Percentiles rank a stretch among this genome's conserved stretches.
Evolutionary conservation across 1,140 invertebrate species (phyloP).

Genomic region (Subanguina moxae): DNA sequence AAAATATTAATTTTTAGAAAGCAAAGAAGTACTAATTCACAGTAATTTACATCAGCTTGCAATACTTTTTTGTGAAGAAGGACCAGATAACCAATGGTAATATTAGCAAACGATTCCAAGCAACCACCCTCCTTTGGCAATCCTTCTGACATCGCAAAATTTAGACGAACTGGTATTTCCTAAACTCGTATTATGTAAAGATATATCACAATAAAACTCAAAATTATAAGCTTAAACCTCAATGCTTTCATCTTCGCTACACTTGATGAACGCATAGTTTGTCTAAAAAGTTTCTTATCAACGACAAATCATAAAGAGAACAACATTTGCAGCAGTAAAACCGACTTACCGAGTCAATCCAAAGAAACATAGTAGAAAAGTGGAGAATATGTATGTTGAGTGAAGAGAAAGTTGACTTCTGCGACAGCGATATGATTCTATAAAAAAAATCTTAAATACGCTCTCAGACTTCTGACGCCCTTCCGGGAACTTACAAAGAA

Average conservation of each 20-base stretch:
- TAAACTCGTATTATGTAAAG: neutral
- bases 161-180: slow-evolving; percentile 11
- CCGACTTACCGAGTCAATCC: slow-evolving; percentile 76
- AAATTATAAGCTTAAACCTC: slow-evolving; percentile 10
- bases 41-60: slow-evolving; percentile 25
- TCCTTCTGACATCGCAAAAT: slow-evolving; percentile 28
- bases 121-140: slow-evolving; percentile 20
- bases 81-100: slow-evolving; percentile 28
- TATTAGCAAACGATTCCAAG: slow-evolving; percentile 11
- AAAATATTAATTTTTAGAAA: slow-evolving; percentile 10
- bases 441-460: neutral
- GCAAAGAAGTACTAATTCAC: neutral
- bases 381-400: slow-evolving; percentile 78
- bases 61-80: slow-evolving; percentile 8
- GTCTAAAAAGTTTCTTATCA: slow-evolving; percentile 15
- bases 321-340: neutral
- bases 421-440: slow-evolving; percentile 73
- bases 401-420: slow-evolving; percentile 88
- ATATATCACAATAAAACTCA: neutral
- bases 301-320: neutral
- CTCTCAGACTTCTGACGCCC: too few relatives aligned
- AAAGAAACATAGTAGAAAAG: slow-evolving; percentile 86
- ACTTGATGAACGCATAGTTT: slow-evolving; percentile 25
- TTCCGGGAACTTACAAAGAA: slow-evolving; percentile 73
- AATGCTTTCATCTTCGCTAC: slow-evolving; percentile 8